Percentiles rank a stretch among this genome's conserved stretches.
phyloP scores from a whole-genome alignment of 2,797 vertebrate genomes.

The Allobates femoralis region DNA sequence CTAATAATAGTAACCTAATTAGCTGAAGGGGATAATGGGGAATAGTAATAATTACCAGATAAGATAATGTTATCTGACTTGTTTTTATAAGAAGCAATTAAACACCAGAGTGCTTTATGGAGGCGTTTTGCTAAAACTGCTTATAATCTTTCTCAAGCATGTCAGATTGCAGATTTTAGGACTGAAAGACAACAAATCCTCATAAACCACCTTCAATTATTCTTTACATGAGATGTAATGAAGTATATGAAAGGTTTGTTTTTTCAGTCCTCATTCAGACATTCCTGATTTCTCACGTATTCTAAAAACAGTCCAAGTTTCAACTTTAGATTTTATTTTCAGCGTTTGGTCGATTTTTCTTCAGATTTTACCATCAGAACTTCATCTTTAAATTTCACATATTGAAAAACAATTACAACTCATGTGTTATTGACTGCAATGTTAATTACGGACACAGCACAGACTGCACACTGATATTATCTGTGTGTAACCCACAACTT shows the following conservation, averaged over 20 bases:
- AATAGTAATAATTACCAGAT: slow-evolving; percentile 47
- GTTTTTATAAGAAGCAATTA: slow-evolving; percentile 54
- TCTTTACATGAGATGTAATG: not conserved
- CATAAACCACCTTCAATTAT: not conserved
- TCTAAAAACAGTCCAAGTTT: too few species aligned
- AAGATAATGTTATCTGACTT: slow-evolving; percentile 40
- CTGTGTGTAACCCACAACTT: too few species aligned
- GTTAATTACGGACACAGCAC: too few species aligned
- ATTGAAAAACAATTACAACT: too few species aligned
- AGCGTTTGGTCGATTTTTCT: too few species aligned
- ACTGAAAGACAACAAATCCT: not conserved
- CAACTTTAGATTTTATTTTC: too few species aligned
- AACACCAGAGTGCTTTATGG: slow-evolving; percentile 16
- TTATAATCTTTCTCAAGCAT: slow-evolving; percentile 4
- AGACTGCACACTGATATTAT: too few species aligned
- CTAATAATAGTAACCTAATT: slow-evolving; percentile 47
- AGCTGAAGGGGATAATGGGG: slow-evolving; percentile 31
- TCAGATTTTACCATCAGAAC: too few species aligned
- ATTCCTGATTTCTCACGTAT: too few species aligned
- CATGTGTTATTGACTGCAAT: too few species aligned
- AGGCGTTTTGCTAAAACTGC: not conserved
- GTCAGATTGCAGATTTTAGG: not conserved
- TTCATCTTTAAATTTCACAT: too few species aligned
- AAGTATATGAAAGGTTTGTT: not conserved
- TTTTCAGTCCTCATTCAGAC: too few species aligned